Evolutionary conservation across 1,140 invertebrate genomes (phyloP).

Genomic region (Camponotus vicinus): DNA sequence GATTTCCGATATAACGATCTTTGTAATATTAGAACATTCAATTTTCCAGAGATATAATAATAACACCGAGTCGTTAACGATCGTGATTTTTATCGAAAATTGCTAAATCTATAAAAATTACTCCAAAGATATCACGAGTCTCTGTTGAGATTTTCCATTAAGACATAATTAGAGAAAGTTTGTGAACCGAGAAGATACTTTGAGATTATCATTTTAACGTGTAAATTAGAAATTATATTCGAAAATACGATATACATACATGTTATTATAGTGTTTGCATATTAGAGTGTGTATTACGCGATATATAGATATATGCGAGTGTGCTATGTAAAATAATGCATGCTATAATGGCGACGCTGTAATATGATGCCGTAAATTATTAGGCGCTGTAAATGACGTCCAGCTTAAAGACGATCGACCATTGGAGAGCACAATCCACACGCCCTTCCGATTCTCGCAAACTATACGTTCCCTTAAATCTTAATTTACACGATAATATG

Average conservation of each 20-base stretch:
- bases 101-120: not conserved
- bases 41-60: not conserved
- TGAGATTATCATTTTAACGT: not conserved
- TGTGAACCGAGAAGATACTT: not conserved
- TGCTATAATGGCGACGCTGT: conserved; percentile 27
- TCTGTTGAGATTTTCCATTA: not conserved
- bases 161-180: not conserved
- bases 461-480: not conserved
- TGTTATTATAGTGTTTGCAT: not conserved
- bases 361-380: conserved; percentile 51
- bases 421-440: too few relatives aligned
- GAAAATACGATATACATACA: conserved; percentile 11
- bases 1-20: not conserved
- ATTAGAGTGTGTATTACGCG: not conserved
- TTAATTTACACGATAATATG: not conserved
- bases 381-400: conserved; percentile 12
- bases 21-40: not conserved
- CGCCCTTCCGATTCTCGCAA: not conserved
- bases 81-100: not conserved
- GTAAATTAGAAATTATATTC: not conserved
- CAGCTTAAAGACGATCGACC: conserved; percentile 56
- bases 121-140: not conserved
- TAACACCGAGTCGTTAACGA: not conserved
- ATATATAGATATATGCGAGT: not conserved
- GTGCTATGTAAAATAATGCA: conserved; percentile 25